Evolutionary conservation across 2,888 invertebrate genomes (phyloP), one percentile per base, ranked within the genome.

Genomic region (Aphodius sticticus): DNA sequence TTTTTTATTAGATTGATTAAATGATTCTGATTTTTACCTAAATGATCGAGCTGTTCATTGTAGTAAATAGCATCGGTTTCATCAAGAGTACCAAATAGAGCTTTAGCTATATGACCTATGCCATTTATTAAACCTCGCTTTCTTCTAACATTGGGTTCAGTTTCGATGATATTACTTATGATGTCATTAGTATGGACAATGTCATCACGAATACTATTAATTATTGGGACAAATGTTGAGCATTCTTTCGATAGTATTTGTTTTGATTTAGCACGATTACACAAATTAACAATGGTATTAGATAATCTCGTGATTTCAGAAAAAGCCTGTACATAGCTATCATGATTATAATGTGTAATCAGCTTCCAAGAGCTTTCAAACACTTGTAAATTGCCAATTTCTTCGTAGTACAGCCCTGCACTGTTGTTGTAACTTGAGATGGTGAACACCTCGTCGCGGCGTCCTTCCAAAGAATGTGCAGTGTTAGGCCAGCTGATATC

Each of bases 341-440:
- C 12, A 16, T 26, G 26, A 16, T 26, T 26, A 26, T 72, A 72
- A 26, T 72, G 16, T 6, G 72, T 72, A 26, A 72, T 16, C 1
- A 72, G 16, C 6, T 72, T 72, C 72, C 26, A 12, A 14, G 6
- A 7, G 36, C 16, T n/a, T 9, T 70, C 15, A 72, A 35, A 26
- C 14, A 72, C 36, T 16, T 72, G n/a, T 26, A 72, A 72, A 26
- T 26, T 36, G 16, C 72, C 72, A 16, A 72, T 26, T 72, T 72
- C 72, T 12, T 72, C 72, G 26, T 16, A 72, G 36, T 72, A 72
- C 35, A 72, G 16, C 7, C 72, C 72, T 16, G 72, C 72, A 12
- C 26, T 72, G n/a, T 26, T 26, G n/a, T 26, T 72, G 72, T 72
- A 72, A 72, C 16, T 7, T 26, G 72, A 72, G 5, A 72, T 6